Evolutionary conservation across 1,140 invertebrate genomes (phyloP), one percentile per base, ranked within the genome.

Genomic region (Meloidogyne exigua): DNA sequence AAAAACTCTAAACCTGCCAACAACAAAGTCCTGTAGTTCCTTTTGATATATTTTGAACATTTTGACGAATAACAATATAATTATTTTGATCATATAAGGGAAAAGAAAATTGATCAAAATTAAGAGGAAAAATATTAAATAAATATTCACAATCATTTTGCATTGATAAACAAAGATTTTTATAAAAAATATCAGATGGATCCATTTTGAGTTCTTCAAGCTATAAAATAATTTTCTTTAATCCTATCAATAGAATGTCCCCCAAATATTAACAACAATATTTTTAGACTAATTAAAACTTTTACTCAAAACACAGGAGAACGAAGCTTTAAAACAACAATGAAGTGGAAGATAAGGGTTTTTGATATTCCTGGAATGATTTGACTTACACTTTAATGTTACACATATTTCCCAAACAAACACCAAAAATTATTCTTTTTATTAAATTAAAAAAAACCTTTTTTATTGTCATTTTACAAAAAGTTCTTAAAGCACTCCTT

Each of bases 1-100:
- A n/a, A n/a, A n/a, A n/a, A n/a, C n/a, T n/a, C n/a, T n/a, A n/a
- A 57, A 77, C 76, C 49, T 32, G 26, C 76, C 76, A 77, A 64
- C 75, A 72, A 25, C 65, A 26, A 4, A 77, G 36, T 15, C 76
- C 76, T 21, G 76, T 77, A 21, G 76, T 77, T 26, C 76, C 76
- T 28, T 77, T 26, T 21, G 39, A 49, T 39, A 77, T 78, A 32
- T 68, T 62, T 49, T 78, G 63, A 11, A 23, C 36, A n/a, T 26
- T 44, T 39, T 77, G 21, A 7, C 75, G 23, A 28, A 77, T 26
- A 42, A 77, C n/a, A 15, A 77, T 79, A 32, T 66, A 73, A 66
- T 42, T 2, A 57, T 4, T 57, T 15, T 57, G 18, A n/a, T 57
- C 49, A 57, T 0, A n/a, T 7, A 42, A 32, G 2, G 42, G 49